phyloP scores from a whole-genome alignment of 2,113 vertebrate species.

The Eupsittula cactorum region DNA sequence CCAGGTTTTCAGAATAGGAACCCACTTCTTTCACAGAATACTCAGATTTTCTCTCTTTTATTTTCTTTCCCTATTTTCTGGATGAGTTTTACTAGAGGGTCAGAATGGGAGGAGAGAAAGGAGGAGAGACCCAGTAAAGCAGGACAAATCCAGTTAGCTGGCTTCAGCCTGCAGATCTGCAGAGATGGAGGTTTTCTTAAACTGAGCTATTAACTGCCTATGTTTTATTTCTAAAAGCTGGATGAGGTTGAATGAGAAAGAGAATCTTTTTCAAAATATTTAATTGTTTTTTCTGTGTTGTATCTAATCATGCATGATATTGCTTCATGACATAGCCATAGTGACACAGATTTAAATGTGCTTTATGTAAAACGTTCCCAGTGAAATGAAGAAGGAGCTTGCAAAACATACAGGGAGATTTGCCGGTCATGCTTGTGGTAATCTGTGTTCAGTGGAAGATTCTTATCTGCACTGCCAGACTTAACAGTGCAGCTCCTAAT shows the following conservation, averaged over 20 bases:
- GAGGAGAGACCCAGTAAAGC: background rate
- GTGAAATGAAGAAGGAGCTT: conserved; percentile 32
- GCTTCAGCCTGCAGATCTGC: background rate
- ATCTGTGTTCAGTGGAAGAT: conserved; percentile 46
- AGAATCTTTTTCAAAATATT: conserved; percentile 19
- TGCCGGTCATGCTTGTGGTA: conserved; percentile 39
- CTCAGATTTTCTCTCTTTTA: background rate
- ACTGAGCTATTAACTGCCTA: background rate
- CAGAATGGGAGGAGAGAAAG: background rate
- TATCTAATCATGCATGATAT: conserved; percentile 52
- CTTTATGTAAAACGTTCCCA: conserved; percentile 46
- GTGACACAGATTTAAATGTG: conserved; percentile 55
- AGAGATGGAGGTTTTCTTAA: background rate
- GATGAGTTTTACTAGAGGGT: background rate
- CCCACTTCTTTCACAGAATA: background rate
- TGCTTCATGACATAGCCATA: conserved; percentile 56
- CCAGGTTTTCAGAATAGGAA: background rate
- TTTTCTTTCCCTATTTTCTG: background rate
- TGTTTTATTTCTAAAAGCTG: background rate
- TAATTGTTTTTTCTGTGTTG: conserved; percentile 36
- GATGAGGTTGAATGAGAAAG: background rate
- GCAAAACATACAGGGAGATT: conserved; percentile 44
- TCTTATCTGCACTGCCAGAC: conserved; percentile 37
- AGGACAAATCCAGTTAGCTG: conserved; percentile 2
- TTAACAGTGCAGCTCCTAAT: conserved; percentile 32